phyloP scores from a whole-genome alignment of 1,140 invertebrate genomes.

The Drosophila arawakana region DNA sequence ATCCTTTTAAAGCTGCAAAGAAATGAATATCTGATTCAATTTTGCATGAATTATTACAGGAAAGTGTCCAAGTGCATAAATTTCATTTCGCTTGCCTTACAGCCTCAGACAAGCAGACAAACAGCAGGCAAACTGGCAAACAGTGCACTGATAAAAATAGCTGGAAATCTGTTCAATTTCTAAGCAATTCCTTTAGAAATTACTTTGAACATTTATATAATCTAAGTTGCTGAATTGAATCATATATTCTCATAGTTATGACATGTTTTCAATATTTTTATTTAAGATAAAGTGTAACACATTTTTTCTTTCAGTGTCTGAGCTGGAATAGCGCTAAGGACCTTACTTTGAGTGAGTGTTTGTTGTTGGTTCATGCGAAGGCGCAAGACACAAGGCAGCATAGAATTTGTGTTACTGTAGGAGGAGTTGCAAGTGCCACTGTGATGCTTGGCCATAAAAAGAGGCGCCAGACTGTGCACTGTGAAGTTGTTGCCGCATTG shows the following conservation, averaged over 20 bases:
- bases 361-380: constrained; percentile 63
- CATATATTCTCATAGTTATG: no score
- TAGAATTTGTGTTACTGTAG: not conserved
- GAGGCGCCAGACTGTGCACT: constrained; percentile 76
- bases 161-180: no score
- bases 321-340: constrained; percentile 53
- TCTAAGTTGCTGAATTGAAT: no score
- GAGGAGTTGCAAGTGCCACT: constrained; percentile 27
- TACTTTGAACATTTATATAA: no score
- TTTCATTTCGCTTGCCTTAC: constrained; percentile 67
- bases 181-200: no score
- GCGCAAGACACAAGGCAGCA: constrained; percentile 53
- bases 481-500: constrained; percentile 65
- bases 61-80: constrained; percentile 83
- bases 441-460: constrained; percentile 73
- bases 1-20: constrained; percentile 80
- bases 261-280: no score
- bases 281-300: no score
- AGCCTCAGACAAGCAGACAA: constrained; percentile 27
- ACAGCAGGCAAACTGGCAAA: constrained; percentile 35
- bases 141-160: not conserved
- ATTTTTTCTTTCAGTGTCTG: no score
- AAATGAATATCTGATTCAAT: constrained; percentile 83
- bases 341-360: constrained; percentile 59
- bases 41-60: constrained; percentile 82